These are phyloP conservation scores for Salmo trutta DNA, from an alignment of 2,797 vertebrate species.

Conservation along the genomic window DNA sequence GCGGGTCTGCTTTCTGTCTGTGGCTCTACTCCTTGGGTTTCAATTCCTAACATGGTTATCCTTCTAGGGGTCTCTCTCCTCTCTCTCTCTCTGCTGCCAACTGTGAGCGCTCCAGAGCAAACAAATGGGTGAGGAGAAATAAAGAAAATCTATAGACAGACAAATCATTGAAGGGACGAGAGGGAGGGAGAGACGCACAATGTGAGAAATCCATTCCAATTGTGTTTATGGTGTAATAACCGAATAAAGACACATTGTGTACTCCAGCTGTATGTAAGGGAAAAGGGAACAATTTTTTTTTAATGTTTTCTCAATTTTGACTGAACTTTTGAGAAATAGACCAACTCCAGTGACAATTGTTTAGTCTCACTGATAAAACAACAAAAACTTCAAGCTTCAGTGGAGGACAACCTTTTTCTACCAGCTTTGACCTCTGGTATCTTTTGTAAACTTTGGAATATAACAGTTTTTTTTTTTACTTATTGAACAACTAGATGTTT, in stretches of 20 bases:
- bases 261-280: constrained; percentile 41
- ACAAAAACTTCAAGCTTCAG: constrained; percentile 17
- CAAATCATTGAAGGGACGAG: constrained; percentile 26
- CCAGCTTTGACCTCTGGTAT: not conserved
- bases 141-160: constrained; percentile 45
- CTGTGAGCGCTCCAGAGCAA: constrained; percentile 69
- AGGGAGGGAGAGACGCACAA: constrained; percentile 48
- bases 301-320: constrained; percentile 10
- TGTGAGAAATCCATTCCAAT: constrained; percentile 66
- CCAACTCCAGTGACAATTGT: constrained; percentile 8
- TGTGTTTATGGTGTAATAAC: constrained; percentile 46
- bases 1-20: constrained; percentile 79
- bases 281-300: constrained; percentile 45
- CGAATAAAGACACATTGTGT: constrained; percentile 40
- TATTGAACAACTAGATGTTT: not conserved
- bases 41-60: constrained; percentile 99
- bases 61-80: constrained; percentile 81
- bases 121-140: constrained; percentile 62
- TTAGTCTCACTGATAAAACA: not conserved
- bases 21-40: constrained; percentile 87
- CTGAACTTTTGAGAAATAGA: not conserved
- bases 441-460: constrained; percentile 18
- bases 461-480: not conserved
- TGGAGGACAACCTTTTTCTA: constrained; percentile 20
- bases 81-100: constrained; percentile 72